Evolutionary conservation across 2,797 vertebrate species (phyloP).

Genomic region (Fistularia tabacaria): DNA sequence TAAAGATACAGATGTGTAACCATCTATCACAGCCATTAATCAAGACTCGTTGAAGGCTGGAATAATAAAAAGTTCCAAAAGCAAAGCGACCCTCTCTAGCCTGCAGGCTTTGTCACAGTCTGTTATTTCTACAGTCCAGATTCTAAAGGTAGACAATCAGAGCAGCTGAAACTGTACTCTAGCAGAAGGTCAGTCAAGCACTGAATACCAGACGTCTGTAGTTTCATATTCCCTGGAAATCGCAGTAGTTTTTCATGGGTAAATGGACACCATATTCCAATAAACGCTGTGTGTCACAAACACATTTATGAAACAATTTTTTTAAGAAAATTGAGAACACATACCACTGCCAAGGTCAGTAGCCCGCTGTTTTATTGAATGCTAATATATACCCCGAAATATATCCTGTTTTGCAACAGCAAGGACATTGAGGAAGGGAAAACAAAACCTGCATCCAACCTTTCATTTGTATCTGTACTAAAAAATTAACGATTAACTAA

Average conservation of each 20-base stretch:
- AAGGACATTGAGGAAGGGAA: too few species aligned
- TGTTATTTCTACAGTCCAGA: slow-evolving; percentile 36
- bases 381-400: too few species aligned
- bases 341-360: too few species aligned
- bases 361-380: too few species aligned
- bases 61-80: slow-evolving; percentile 31
- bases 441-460: too few species aligned
- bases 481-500: too few species aligned
- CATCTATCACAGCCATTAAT: slow-evolving; percentile 37
- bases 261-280: slow-evolving; percentile 21
- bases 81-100: slow-evolving; percentile 29
- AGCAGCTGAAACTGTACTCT: slow-evolving; percentile 49
- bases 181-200: slow-evolving; percentile 42
- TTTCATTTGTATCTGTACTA: too few species aligned
- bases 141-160: slow-evolving; percentile 31
- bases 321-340: slow-evolving; percentile 3
- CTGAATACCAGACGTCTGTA: slow-evolving; percentile 57
- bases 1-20: slow-evolving; percentile 33
- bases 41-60: slow-evolving; percentile 25
- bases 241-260: slow-evolving; percentile 22
- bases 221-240: slow-evolving; percentile 54
- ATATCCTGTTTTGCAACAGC: too few species aligned
- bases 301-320: slow-evolving; percentile 14
- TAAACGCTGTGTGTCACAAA: slow-evolving; percentile 27
- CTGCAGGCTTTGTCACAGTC: slow-evolving; percentile 18